Conservation (phyloP, 2,113 vertebrate species). For the Setophaga kirtlandii region DNA sequence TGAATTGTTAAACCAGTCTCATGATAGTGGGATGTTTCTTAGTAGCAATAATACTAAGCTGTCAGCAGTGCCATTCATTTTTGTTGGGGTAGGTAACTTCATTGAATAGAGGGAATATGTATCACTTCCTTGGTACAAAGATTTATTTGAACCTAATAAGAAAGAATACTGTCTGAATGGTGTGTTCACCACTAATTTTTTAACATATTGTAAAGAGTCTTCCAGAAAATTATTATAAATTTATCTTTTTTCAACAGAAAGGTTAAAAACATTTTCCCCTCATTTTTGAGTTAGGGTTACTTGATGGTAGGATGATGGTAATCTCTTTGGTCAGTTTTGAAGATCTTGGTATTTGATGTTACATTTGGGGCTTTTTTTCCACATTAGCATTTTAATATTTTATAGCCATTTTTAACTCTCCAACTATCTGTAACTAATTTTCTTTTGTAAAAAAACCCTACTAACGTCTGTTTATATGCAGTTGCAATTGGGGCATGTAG, state of each 20-base stretch:
- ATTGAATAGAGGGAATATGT: background rate
- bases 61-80: background rate
- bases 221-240: background rate
- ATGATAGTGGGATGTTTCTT: background rate
- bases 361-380: fast-evolving
- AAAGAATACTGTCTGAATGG: background rate
- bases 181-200: background rate
- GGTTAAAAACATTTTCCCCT: background rate
- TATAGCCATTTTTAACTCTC: background rate
- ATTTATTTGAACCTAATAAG: background rate
- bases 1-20: background rate
- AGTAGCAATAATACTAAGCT: background rate
- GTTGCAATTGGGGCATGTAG: background rate
- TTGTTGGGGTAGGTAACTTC: background rate
- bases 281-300: background rate
- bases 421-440: conserved; percentile 16
- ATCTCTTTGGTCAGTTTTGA: background rate
- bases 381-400: conserved; percentile 14
- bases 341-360: conserved; percentile 3
- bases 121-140: background rate
- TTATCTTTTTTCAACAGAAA: background rate
- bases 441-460: background rate
- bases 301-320: background rate
- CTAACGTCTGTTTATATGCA: background rate
- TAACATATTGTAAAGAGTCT: background rate